phyloP scores from a whole-genome alignment of 1,140 invertebrate species.

The Calephelis virginiensis region DNA sequence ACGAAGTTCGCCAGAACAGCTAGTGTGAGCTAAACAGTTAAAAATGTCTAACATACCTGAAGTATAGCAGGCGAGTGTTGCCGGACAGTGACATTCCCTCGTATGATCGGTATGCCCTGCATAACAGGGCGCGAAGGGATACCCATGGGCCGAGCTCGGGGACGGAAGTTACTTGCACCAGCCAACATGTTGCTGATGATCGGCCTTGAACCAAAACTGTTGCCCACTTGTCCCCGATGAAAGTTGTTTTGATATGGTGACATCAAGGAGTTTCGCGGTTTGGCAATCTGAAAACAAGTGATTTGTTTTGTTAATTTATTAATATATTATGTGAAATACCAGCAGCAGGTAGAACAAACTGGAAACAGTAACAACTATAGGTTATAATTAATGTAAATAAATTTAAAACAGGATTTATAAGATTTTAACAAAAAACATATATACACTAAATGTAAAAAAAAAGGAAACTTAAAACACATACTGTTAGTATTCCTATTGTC shows the following conservation, averaged over 20 bases:
- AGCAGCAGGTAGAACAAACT: too few species aligned
- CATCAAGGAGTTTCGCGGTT: constrained; percentile 62
- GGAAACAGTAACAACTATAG: too few species aligned
- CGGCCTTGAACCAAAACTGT: constrained; percentile 23
- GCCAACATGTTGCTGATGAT: constrained; percentile 35
- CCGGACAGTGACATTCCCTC: constrained; percentile 46
- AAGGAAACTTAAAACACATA: too few species aligned
- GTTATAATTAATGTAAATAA: too few species aligned
- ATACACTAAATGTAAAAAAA: too few species aligned
- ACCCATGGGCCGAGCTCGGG: constrained; percentile 42
- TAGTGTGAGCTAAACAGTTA: too few species aligned
- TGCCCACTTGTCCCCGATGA: constrained; percentile 34
- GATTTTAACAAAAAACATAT: too few species aligned
- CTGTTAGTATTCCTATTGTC: too few species aligned
- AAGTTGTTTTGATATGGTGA: constrained; percentile 54
- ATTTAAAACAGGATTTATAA: too few species aligned
- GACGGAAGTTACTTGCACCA: constrained; percentile 27
- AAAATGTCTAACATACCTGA: constrained; percentile 5
- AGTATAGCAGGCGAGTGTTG: constrained; percentile 36
- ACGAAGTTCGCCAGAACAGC: too few species aligned
- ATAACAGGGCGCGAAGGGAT: constrained; percentile 35
- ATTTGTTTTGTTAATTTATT: too few species aligned
- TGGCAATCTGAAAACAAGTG: constrained; percentile 49
- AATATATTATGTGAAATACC: too few species aligned
- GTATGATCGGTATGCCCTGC: constrained; percentile 48